phyloP scores from a whole-genome alignment of 2,888 invertebrate species.

The Elmis aenea region DNA sequence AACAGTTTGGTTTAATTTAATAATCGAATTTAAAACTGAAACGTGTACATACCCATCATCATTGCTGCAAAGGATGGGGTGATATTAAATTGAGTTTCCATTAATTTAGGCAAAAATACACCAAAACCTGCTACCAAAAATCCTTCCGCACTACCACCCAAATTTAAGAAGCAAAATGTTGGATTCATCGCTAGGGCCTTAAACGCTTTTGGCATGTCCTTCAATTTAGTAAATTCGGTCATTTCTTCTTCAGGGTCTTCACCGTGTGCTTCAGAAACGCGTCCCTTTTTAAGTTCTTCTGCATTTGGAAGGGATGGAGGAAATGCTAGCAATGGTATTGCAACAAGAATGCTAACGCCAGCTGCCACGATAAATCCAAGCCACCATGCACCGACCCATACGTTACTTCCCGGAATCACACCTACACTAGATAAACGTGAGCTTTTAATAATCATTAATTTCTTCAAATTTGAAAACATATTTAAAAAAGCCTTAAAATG shows the following conservation, averaged over 20 bases:
- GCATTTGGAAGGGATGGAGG: not conserved
- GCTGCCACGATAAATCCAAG: not conserved
- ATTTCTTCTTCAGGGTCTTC: not conserved
- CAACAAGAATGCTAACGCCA: not conserved
- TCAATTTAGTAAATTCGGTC: conserved; percentile 1
- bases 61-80: no score
- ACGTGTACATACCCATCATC: no score
- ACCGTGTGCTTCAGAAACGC: conserved; percentile 1
- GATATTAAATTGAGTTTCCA: no score
- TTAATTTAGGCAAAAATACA: no score
- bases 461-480: no score
- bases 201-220: conserved; percentile 1
- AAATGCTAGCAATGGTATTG: conserved; percentile 1
- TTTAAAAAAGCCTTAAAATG: no score
- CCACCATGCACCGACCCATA: conserved; percentile 2
- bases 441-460: not conserved
- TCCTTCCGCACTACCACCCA: not conserved
- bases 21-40: no score
- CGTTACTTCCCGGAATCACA: not conserved
- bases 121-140: no score
- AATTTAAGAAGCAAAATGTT: conserved; percentile 1
- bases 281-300: not conserved
- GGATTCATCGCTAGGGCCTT: not conserved
- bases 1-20: no score
- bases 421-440: not conserved